Percentiles rank a stretch among this genome's conserved stretches.
Evolutionary conservation across 2,888 invertebrate genomes (phyloP).

Genomic region (Branchipolynoe longqiensis): DNA sequence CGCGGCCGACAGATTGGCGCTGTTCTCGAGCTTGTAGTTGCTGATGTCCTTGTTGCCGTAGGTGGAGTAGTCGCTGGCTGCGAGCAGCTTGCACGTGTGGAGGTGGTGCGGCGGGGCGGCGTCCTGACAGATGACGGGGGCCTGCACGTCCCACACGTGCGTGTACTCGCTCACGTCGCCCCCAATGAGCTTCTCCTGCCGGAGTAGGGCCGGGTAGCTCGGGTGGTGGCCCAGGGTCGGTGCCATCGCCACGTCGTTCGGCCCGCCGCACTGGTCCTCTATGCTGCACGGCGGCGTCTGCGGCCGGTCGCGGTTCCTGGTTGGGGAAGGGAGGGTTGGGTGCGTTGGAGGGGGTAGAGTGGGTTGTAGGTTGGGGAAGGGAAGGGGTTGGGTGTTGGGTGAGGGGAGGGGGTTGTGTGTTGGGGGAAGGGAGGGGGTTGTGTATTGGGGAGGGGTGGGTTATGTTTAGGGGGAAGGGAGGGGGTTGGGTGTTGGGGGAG

Average conservation of each 20-base stretch:
- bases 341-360: too few relatives aligned
- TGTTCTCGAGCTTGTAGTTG: slow-evolving; percentile 31
- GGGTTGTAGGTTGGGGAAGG: too few relatives aligned
- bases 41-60: slow-evolving; percentile 32
- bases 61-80: neutral
- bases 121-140: slow-evolving; percentile 54
- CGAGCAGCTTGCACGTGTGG: slow-evolving; percentile 53
- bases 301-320: slow-evolving; percentile 41
- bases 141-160: slow-evolving; percentile 61
- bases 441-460: too few relatives aligned
- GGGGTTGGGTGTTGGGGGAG: too few relatives aligned
- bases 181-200: slow-evolving; percentile 56
- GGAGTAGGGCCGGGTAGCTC: slow-evolving; percentile 52
- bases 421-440: too few relatives aligned
- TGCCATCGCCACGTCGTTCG: slow-evolving; percentile 8
- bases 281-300: slow-evolving; percentile 46
- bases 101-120: slow-evolving; percentile 36
- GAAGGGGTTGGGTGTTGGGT: too few relatives aligned
- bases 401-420: too few relatives aligned
- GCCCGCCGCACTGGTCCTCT: slow-evolving; percentile 36
- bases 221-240: neutral
- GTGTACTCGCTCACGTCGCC: slow-evolving; percentile 59
- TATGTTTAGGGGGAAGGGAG: too few relatives aligned
- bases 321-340: too few relatives aligned
- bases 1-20: neutral